Percentiles rank a stretch among this genome's conserved stretches.
Evolutionary conservation across 2,888 invertebrate genomes (phyloP).

Genomic region (Polydrusus tereticollis): DNA sequence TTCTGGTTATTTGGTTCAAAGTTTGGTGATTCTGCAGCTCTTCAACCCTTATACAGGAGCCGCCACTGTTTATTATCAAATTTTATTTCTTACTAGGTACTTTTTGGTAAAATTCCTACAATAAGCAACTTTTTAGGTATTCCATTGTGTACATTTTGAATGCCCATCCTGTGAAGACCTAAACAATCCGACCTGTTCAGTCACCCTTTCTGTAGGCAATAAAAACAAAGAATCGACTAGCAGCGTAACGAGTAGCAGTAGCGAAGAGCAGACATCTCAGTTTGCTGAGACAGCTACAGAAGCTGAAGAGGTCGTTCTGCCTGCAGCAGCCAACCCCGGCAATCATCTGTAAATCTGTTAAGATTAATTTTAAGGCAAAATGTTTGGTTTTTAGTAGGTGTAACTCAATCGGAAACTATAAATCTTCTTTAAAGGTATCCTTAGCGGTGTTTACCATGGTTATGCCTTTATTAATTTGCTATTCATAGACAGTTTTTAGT

Average conservation of each 20-base stretch:
- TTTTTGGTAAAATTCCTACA: no score
- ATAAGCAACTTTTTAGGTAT: conserved; percentile 75
- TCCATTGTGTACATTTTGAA: conserved; percentile 98
- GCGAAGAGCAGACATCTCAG: conserved; percentile 20
- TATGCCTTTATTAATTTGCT: no score
- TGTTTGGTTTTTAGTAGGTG: conserved; percentile 5
- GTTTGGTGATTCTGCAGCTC: no score
- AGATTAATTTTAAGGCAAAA: neutral
- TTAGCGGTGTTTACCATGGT: no score
- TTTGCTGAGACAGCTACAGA: conserved; percentile 46
- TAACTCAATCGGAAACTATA: neutral
- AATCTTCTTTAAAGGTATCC: no score
- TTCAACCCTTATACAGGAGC: no score
- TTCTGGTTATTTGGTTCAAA: no score
- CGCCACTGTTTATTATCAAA: no score
- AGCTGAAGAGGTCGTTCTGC: conserved; percentile 39
- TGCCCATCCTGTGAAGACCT: conserved; percentile 81
- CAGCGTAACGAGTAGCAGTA: neutral
- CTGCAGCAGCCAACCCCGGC: conserved; percentile 12
- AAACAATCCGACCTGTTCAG: conserved; percentile 34
- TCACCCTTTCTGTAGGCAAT: conserved; percentile 33
- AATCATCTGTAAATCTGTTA: conserved; percentile 27
- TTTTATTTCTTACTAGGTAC: no score
- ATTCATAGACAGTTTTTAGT: no score
- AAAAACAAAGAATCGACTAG: conserved; percentile 22